Evolutionary conservation across 2,113 vertebrate genomes (phyloP).

Genomic region (Ctenodactylus gundi): DNA sequence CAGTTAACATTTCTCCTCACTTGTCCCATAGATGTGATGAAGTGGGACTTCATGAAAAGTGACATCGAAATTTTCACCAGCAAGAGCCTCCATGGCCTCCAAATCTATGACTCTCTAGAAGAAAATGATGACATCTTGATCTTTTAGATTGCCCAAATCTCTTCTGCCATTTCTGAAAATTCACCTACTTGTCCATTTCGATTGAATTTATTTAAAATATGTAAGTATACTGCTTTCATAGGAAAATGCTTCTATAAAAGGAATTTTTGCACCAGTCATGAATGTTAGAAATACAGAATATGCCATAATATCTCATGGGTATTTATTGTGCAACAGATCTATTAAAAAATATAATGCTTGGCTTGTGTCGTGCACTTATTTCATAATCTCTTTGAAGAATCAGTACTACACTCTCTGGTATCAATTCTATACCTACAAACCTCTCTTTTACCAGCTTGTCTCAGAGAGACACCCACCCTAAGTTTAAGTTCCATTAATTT

Average conservation of each 20-base stretch:
- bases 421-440: not conserved
- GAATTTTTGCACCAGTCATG: not conserved
- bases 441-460: not conserved
- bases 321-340: not conserved
- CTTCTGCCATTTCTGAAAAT: not conserved
- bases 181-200: not conserved
- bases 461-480: no score
- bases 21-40: not conserved
- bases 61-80: not conserved
- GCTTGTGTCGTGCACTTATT: not conserved
- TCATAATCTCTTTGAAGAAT: not conserved
- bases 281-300: not conserved
- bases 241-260: not conserved
- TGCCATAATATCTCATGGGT: not conserved
- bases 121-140: not conserved
- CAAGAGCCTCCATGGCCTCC: not conserved
- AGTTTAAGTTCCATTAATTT: no score
- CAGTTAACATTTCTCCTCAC: not conserved
- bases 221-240: not conserved
- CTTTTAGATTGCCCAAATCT: slow-evolving; percentile 13
- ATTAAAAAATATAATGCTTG: not conserved
- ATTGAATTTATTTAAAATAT: slow-evolving; percentile 2
- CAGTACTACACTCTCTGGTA: not conserved
- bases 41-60: not conserved
- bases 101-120: not conserved